Base-by-base conservation (phyloP, 2,113 vertebrate genomes). In the Vulpes ferrilata region DNA sequence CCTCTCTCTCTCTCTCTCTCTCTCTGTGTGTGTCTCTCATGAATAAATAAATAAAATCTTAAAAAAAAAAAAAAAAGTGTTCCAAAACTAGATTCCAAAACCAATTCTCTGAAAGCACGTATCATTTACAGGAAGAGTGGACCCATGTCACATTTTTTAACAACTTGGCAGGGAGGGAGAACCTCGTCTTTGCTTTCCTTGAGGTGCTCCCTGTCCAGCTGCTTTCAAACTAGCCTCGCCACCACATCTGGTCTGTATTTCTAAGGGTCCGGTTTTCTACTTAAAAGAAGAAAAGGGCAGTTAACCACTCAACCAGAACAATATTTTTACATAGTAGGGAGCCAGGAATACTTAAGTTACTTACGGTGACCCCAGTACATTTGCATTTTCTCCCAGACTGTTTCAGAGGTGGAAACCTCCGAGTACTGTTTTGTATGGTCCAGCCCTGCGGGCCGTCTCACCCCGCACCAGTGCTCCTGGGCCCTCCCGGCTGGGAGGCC, bases 211-310 rank as follows among this genome's bases (percentile, higher is more conserved):
- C 32, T 12, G 80, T 53, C 12, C 51, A 10, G 25, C 16, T 38
- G 51, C 35, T 87, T 16, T 38, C 32, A 19, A 22, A 38, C 23
- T 60, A 60, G 20, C 15, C 64, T 38, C 32, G 17, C 32, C 19
- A 11, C 51, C 48, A 90, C 69, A 60, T 27, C 19, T 6, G 6
- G 7, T 32, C 17, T 23, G 51, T 51, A 87, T 88, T 93, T 96
- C n/a, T 51, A 59, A 71, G 48, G 11, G 23, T 90, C 79, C 0
- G 19, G 15, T 90, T 90, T 93, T 88, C 81, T 79, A 83, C 22
- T 73, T 93, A 57, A 88, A 92, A 81, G 23, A 53, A 89, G 78
- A 85, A 89, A 87, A 82, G n/a, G 89, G 43, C 67, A 90, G 55
- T 71, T 88, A 76, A 71, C 11, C 32, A 7, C 22, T 83, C 87